Evolutionary conservation across 2,113 vertebrate species (phyloP).

Genomic region (Triplophysa dalaica): DNA sequence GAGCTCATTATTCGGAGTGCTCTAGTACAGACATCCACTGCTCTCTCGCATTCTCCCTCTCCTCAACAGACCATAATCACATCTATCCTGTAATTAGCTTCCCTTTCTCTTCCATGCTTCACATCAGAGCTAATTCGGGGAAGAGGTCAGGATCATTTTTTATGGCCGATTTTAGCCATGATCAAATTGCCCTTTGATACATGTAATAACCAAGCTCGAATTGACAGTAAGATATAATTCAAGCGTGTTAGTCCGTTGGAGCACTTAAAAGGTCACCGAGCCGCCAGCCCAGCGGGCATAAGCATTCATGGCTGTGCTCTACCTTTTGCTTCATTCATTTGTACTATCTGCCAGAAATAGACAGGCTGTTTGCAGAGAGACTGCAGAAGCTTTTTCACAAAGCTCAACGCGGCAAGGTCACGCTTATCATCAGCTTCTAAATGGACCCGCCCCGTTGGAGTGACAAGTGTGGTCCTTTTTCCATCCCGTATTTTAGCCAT

Average conservation of each 20-base stretch:
- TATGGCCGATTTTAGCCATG: neutral
- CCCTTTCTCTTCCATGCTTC: conserved; percentile 1
- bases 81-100: conserved; percentile 48
- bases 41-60: conserved; percentile 5
- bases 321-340: conserved; percentile 32
- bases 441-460: conserved; percentile 25
- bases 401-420: conserved; percentile 38
- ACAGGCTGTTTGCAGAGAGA: conserved; percentile 34
- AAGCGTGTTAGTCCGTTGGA: neutral
- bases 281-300: neutral
- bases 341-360: conserved; percentile 42
- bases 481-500: neutral
- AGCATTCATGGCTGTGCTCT: neutral
- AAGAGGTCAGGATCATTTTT: neutral
- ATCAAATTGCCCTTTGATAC: neutral
- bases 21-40: conserved; percentile 7
- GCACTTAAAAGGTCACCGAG: neutral
- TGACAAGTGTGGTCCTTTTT: neutral
- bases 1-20: conserved; percentile 30
- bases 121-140: conserved; percentile 34
- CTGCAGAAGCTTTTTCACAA: conserved; percentile 33
- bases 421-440: conserved; percentile 38
- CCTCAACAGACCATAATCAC: conserved; percentile 36
- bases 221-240: neutral
- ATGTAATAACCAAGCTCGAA: conserved; percentile 7